phyloP scores from a whole-genome alignment of 1,140 invertebrate genomes.

The Pseudomyrmex cubaensis region DNA sequence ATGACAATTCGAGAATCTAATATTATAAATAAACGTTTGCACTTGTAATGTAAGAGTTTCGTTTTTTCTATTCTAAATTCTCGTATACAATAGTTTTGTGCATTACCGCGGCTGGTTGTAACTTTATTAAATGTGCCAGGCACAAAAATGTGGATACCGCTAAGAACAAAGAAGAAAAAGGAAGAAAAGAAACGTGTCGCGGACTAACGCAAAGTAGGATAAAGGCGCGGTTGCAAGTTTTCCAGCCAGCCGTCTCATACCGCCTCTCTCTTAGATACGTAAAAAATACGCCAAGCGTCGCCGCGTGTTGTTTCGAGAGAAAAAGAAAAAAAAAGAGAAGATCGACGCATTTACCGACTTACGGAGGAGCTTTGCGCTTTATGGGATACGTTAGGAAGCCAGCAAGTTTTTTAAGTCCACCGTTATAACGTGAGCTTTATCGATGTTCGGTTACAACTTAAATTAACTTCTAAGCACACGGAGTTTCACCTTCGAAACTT shows the following conservation, averaged over 20 bases:
- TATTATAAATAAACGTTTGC: too few relatives aligned
- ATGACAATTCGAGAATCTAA: too few relatives aligned
- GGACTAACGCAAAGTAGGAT: neutral
- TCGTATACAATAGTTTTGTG: neutral
- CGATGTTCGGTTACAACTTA: too few relatives aligned
- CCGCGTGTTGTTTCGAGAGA: neutral
- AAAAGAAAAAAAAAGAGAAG: too few relatives aligned
- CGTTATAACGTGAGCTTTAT: too few relatives aligned
- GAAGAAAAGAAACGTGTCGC: neutral
- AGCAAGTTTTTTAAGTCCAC: too few relatives aligned
- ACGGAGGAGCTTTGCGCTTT: too few relatives aligned
- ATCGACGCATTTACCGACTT: too few relatives aligned
- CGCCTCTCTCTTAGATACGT: neutral
- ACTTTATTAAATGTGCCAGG: slow-evolving; percentile 21
- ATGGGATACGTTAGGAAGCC: too few relatives aligned
- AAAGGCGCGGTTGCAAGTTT: slow-evolving; percentile 9
- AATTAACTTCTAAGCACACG: too few relatives aligned
- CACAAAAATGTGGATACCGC: neutral
- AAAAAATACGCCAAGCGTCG: slow-evolving; percentile 25
- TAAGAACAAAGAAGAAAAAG: slow-evolving; percentile 7
- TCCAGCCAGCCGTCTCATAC: neutral
- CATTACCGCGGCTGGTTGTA: neutral
- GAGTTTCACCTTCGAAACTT: too few relatives aligned
- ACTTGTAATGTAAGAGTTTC: too few relatives aligned
- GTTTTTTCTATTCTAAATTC: neutral